Base-by-base conservation (phyloP, 2,888 invertebrate genomes). In the Andrena marginata region DNA sequence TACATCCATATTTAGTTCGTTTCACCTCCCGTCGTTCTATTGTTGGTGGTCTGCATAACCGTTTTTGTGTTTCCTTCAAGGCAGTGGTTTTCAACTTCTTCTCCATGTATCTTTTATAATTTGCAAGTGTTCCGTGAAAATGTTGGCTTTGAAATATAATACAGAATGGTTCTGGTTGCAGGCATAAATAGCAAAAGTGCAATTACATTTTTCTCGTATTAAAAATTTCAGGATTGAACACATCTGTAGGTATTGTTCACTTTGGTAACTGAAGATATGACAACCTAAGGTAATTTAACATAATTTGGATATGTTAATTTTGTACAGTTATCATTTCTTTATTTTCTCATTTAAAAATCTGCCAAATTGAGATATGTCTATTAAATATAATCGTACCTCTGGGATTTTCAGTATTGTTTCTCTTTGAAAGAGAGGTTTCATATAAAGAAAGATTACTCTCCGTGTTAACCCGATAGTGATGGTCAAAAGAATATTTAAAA, bases 1-100 rank as follows among this genome's bases (percentile, higher is more conserved):
- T 42, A 33, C 48, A 26, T 20, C 33, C 62, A 31, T 31, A 49
- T 67, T 68, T 63, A 48, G 54, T 77, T 48, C 48, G 31, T 56
- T 49, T 48, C 16, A 35, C 13, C 16, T 29, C 42, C 16, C 23
- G 56, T 4, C 31, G 42, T 6, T 7, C 31, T 29, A 62, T 62
- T 63, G 49, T 63, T 13, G 31, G 35, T 63, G 23, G 49, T 31
- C 23, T 26, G 13, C 49, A 33, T 56, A 63, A 68, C 23, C 26
- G n/a, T 56, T 48, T 49, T 49, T 48, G 26, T 33, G 29, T 35
- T n/a, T 26, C 26, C 48, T 33, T 23, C 56, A 35, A 60, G 33
- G 31, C 71, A n/a, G 20, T 33, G 33, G 8, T 64, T 56, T 29
- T 48, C 20, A 48, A 49, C 26, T 20, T 13, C 3, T 1, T 2